Evolutionary conservation across 2,113 vertebrate species (phyloP), one percentile per base, ranked within the genome.

Genomic region (Ptilonorhynchus violaceus): DNA sequence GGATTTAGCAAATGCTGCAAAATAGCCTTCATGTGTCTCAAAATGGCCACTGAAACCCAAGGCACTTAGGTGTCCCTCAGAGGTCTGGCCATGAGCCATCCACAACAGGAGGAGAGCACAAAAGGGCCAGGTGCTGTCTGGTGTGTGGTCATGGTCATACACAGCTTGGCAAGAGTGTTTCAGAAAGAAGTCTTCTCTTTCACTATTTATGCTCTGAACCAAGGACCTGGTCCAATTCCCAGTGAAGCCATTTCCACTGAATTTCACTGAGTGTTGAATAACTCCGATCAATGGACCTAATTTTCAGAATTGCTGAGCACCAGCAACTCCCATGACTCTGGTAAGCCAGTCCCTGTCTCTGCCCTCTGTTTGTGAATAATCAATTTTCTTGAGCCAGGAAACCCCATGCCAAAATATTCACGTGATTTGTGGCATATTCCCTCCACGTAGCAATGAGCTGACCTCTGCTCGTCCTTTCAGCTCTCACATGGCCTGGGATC

Each of bases 1-100:
- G 39, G 53, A 47, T 72, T 67, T 72, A 5, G 42, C 18, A 52
- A 79, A 53, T 6, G 16, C n/a, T 80, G 25, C 10, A 58, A 28
- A 85, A 35, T 30, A 31, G 13, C 41, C 52, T 39, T 19, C 16
- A 1, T 4, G 35, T 52, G 3, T 46, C 58, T 82, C 27, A 46
- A 13, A 25, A 21, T 9, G 30, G 59, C n/a, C 64, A 24, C 59
- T 28, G 81, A 52, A 8, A 44, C 13, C 31, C 13, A 22, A 39
- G 41, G 52, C 15, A 19, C 7, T 3, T 22, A 1, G 6, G 16
- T 50, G 52, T 31, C 22, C 42, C 66, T 78, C 35, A 20, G 60
- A 41, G 35, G 46, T 33, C 14, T 3, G 3, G 15, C 25, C 3
- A 0, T n/a, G 18, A 3, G 0, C n/a, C 52, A 1, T 5, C 19